phyloP scores from a whole-genome alignment of 2,888 invertebrate genomes.

The Helleia helle region DNA sequence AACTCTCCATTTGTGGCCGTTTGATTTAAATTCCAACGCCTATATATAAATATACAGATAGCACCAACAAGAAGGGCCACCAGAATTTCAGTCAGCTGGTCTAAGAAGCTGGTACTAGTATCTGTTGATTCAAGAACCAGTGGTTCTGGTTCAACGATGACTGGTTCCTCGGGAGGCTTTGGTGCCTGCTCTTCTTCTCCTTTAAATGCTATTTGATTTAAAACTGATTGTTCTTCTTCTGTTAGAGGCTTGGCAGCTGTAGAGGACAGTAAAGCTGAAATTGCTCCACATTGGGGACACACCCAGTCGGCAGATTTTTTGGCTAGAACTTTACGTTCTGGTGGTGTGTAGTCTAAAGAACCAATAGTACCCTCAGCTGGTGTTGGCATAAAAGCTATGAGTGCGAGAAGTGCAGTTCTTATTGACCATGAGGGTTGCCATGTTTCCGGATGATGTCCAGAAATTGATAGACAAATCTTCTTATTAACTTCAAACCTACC shows the following conservation, averaged over 20 bases:
- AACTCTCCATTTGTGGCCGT: constrained; percentile 39
- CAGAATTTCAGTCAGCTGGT: constrained; percentile 56
- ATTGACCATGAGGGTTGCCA: constrained; percentile 99
- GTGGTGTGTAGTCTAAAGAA: constrained; percentile 89
- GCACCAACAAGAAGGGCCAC: constrained; percentile 57
- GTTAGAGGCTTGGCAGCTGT: constrained; percentile 64
- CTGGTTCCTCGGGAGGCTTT: constrained; percentile 44
- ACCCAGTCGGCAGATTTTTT: constrained; percentile 75
- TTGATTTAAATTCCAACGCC: constrained; percentile 50
- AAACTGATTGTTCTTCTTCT: constrained; percentile 60
- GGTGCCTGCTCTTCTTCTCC: constrained; percentile 58
- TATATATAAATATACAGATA: constrained; percentile 57
- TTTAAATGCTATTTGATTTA: constrained; percentile 67
- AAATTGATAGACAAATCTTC: constrained; percentile 96
- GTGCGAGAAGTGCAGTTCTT: constrained; percentile 90
- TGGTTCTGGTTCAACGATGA: constrained; percentile 37
- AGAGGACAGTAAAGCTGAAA: constrained; percentile 47
- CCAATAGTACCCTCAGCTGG: constrained; percentile 93
- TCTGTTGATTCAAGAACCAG: constrained; percentile 53
- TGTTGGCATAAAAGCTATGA: constrained; percentile 96
- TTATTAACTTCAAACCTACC: constrained; percentile 94
- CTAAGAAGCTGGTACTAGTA: constrained; percentile 47
- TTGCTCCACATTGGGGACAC: constrained; percentile 58
- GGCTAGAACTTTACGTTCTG: constrained; percentile 86
- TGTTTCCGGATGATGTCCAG: constrained; percentile 97